Percentiles rank a stretch among this genome's conserved stretches.
These are phyloP conservation scores for Drosophila ohnishii DNA, from an alignment of 1,140 invertebrate genomes.

Conservation along the genomic window DNA sequence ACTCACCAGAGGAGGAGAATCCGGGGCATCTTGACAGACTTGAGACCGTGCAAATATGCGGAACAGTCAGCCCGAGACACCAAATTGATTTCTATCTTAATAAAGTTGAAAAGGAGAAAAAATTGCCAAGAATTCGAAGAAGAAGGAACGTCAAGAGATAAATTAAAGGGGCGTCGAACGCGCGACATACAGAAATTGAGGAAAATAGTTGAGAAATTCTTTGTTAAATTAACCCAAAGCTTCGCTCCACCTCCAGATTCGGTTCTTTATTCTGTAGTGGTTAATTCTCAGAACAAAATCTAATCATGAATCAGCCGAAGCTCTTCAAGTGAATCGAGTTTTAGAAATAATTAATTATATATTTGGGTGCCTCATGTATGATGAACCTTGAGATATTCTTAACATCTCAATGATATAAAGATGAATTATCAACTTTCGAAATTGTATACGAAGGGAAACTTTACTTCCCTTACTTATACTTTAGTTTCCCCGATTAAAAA, in stretches of 20 bases:
- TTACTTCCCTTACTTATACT: too few species aligned
- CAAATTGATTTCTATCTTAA: constrained; percentile 72
- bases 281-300: constrained; percentile 47
- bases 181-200: constrained; percentile 1
- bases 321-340: neutral
- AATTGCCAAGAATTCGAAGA: neutral
- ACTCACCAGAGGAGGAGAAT: constrained; percentile 13
- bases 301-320: constrained; percentile 38
- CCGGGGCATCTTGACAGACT: constrained; percentile 36
- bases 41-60: constrained; percentile 57
- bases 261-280: constrained; percentile 3
- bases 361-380: neutral
- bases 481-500: neutral
- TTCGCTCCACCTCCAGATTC: constrained; percentile 4
- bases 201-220: constrained; percentile 17
- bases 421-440: too few species aligned
- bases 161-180: constrained; percentile 25
- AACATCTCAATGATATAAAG: too few species aligned
- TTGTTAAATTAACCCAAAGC: constrained; percentile 20
- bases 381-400: too few species aligned
- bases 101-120: constrained; percentile 51
- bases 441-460: too few species aligned
- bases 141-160: constrained; percentile 4
- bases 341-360: neutral
- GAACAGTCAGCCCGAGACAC: constrained; percentile 37